A percentile compares a stretch with the other conserved stretches of the same genome.
Conservation (phyloP, 2,888 invertebrate genomes). For the Acrobeloides nanus region DNA sequence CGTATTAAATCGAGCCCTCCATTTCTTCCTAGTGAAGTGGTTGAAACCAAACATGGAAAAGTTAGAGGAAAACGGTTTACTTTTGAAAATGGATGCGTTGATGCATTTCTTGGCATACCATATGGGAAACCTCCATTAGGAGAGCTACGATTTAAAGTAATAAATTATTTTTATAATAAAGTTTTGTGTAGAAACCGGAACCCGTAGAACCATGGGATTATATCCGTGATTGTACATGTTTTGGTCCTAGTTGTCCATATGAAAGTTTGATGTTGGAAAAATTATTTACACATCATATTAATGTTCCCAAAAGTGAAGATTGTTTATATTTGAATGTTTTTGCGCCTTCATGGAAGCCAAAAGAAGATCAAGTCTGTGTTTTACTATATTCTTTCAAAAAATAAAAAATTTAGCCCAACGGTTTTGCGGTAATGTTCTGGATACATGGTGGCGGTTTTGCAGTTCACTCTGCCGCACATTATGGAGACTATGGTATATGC, state of each 20-base stretch:
- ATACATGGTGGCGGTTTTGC: conserved; percentile 31
- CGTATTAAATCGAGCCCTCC: too few species aligned
- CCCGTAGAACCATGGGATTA: conserved; percentile 20
- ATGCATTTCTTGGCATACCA: too few species aligned
- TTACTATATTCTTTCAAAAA: too few species aligned
- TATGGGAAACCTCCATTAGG: too few species aligned
- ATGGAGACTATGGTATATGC: conserved; percentile 30
- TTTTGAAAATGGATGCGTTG: too few species aligned
- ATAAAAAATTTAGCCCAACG: too few species aligned
- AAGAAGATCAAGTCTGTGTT: too few species aligned
- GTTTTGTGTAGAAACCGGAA: conserved; percentile 21
- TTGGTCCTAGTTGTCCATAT: conserved; percentile 23
- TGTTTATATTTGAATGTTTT: conserved; percentile 31
- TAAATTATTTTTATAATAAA: too few species aligned
- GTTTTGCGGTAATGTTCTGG: conserved; percentile 24
- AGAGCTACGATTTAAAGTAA: too few species aligned
- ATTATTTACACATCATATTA: conserved; percentile 9
- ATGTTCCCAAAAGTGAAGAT: conserved; percentile 28
- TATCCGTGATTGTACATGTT: conserved; percentile 22
- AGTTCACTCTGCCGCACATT: conserved; percentile 25
- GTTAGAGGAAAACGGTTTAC: too few species aligned
- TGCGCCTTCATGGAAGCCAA: conserved; percentile 19
- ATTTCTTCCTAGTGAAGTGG: too few species aligned
- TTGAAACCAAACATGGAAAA: too few species aligned
- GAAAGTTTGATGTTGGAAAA: conserved; percentile 19